A percentile compares a stretch with the other conserved stretches of the same genome.
phyloP scores from a whole-genome alignment of 30 jellyfish, hydroid and myxozoan species.

The Turritopsis rubra region DNA sequence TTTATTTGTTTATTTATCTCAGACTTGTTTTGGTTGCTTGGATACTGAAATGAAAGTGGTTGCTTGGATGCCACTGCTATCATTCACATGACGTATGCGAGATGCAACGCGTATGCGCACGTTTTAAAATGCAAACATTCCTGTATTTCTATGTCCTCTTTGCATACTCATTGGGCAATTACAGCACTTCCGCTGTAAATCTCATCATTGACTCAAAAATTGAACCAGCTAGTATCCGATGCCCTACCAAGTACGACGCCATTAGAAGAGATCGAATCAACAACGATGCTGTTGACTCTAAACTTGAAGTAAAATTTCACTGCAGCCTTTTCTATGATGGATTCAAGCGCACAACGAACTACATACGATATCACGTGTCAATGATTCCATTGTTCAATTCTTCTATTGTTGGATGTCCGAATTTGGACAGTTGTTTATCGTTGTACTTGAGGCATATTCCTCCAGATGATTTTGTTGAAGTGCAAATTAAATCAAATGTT shows the following conservation, averaged over 20 bases:
- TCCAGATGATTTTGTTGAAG: conserved; percentile 7
- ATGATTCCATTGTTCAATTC: conserved; percentile 13
- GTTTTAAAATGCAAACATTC: background rate
- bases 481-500: background rate
- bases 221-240: background rate
- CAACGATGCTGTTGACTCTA: background rate
- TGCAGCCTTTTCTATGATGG: background rate
- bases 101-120: background rate
- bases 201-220: background rate
- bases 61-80: background rate
- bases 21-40: background rate
- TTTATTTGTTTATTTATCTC: too few species aligned
- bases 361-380: background rate
- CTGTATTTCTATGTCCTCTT: background rate
- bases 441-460: conserved; percentile 3
- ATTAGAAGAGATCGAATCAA: background rate
- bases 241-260: background rate
- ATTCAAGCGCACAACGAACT: background rate
- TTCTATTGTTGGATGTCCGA: background rate
- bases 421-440: background rate
- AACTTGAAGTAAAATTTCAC: background rate
- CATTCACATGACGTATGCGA: background rate
- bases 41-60: background rate
- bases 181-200: background rate
- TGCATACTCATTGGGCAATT: background rate